Evolutionary conservation across 2,888 invertebrate species (phyloP).

Genomic region (Eustalomyia histrio): DNA sequence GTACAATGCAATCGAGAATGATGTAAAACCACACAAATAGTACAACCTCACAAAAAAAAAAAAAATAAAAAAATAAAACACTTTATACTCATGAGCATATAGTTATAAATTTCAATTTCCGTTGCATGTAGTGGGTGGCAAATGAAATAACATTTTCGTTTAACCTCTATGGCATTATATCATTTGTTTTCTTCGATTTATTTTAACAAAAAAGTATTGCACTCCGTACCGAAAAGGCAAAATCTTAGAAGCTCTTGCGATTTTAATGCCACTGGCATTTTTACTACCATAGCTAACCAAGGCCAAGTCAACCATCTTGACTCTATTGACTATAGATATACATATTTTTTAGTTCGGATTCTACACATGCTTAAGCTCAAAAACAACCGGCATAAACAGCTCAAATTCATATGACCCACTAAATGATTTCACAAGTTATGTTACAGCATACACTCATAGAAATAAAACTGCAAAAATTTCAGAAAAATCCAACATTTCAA

Average conservation of each 20-base stretch:
- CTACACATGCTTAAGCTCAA: slow-evolving; percentile 36
- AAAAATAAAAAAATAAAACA: not conserved
- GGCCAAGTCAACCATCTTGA: slow-evolving; percentile 18
- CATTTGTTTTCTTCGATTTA: slow-evolving; percentile 59
- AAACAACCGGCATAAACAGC: slow-evolving; percentile 61
- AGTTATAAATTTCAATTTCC: slow-evolving; percentile 70
- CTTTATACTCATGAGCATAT: slow-evolving; percentile 58
- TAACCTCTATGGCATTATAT: slow-evolving; percentile 66
- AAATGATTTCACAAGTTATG: slow-evolving; percentile 20
- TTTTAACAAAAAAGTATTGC: slow-evolving; percentile 6
- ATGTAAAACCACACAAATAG: slow-evolving; percentile 39
- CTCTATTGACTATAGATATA: slow-evolving; percentile 50
- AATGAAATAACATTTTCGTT: slow-evolving; percentile 70
- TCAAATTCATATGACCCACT: slow-evolving; percentile 60
- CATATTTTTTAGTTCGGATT: slow-evolving; percentile 17
- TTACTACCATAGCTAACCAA: not conserved
- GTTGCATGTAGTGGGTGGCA: slow-evolving; percentile 67
- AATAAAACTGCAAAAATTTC: no score
- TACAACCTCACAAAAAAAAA: not conserved
- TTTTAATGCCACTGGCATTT: slow-evolving; percentile 21
- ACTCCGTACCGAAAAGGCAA: not conserved
- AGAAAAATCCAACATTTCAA: no score
- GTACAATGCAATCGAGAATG: slow-evolving; percentile 49
- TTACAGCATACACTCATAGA: no score
- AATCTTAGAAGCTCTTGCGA: not conserved